Base-by-base conservation (phyloP, 2,888 invertebrate species). In the Drosophila hawaiiensis region DNA sequence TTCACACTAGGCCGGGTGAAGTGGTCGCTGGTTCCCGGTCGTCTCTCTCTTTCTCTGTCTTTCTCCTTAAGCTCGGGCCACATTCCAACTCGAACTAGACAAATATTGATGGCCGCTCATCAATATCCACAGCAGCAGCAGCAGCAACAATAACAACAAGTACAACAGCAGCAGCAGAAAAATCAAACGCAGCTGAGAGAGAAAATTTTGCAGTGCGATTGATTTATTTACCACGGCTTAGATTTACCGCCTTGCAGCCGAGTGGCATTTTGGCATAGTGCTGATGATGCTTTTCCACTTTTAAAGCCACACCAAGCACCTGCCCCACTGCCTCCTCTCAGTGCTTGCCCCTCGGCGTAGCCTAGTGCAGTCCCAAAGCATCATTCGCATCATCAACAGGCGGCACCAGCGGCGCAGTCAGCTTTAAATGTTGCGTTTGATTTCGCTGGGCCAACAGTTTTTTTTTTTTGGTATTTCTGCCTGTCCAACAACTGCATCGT, bases 181-280 rank as follows among this genome's bases (percentile, higher is more conserved):
- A 63, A 73, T 52, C 33, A 69, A 68, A 68, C 47, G 65, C 84
- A 87, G 69, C 69, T 55, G 68, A 85, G 74, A 66, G 83, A 67
- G 82, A 88, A 85, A 39, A 39, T 56, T 77, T 89, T 78, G 79
- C 83, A 86, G 78, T 81, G 72, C 85, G 91, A 90, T 91, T 91
- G 91, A 91, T 91, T 91, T 91, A 91, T 91, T 89, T 87, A 89
- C 89, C 90, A 83, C 87, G 89, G 81, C 88, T 87, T 89, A 86
- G 86, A 89, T 84, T 89, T 89, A 90, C 91, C 89, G 89, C 88
- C 87, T 83, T 82, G 81, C 80, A 73, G 73, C 63, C 73, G 85
- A 79, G 72, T 89, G 83, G 86, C 83, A 85, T 87, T 90, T 90
- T 83, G 83, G 86, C 86, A 89, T 89, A 87, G 90, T 84, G 78